Evolutionary conservation across 2,888 invertebrate species (phyloP).

Genomic region (Galeruca laticollis): DNA sequence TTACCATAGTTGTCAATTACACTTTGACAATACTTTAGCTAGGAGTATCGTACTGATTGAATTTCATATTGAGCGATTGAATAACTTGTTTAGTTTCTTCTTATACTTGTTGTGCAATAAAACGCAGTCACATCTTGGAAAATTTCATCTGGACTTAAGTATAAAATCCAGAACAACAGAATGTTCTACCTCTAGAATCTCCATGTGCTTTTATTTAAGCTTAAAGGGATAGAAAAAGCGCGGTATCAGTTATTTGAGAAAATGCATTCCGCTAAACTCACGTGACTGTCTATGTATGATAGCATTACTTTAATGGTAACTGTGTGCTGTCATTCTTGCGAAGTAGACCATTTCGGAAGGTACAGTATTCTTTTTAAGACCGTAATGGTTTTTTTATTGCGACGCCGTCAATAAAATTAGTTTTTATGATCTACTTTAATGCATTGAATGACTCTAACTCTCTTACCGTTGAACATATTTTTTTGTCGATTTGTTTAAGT

Average conservation of each 20-base stretch:
- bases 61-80: no score
- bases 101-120: slow-evolving; percentile 16
- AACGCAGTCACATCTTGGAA: slow-evolving; percentile 18
- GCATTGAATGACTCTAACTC: background rate
- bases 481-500: background rate
- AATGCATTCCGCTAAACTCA: slow-evolving; percentile 27
- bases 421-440: slow-evolving; percentile 36
- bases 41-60: no score
- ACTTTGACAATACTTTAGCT: no score
- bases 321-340: slow-evolving; percentile 22
- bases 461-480: background rate
- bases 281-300: slow-evolving; percentile 29
- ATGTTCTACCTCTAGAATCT: slow-evolving; percentile 17
- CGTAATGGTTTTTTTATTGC: slow-evolving; percentile 47
- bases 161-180: slow-evolving; percentile 22
- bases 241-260: slow-evolving; percentile 30
- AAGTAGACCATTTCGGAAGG: slow-evolving; percentile 43
- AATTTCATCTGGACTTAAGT: slow-evolving; percentile 16
- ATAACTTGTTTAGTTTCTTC: background rate
- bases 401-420: slow-evolving; percentile 39
- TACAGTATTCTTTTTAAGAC: slow-evolving; percentile 43
- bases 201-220: slow-evolving; percentile 20
- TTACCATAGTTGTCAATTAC: no score
- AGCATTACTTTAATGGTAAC: slow-evolving; percentile 32
- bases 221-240: slow-evolving; percentile 25